phyloP scores from a whole-genome alignment of 2,113 vertebrate genomes.

The Phylloscopus trochiloides region DNA sequence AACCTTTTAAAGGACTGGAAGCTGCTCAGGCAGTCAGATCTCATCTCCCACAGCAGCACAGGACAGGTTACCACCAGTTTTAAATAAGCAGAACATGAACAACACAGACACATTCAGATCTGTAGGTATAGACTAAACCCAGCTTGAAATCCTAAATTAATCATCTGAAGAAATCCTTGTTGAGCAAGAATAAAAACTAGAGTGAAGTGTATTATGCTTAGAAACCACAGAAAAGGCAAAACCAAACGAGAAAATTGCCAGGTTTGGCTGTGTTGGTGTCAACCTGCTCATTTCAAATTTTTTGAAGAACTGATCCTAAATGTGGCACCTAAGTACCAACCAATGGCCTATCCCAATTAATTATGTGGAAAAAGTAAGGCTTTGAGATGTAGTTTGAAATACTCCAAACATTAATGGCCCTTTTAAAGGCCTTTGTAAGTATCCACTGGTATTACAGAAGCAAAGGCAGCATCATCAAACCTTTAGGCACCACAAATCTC shows the following conservation, averaged over 20 bases:
- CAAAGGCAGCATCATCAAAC: neutral
- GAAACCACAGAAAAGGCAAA: neutral
- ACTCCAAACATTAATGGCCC: neutral
- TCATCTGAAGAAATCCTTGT: neutral
- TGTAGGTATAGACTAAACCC: neutral
- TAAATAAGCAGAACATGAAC: neutral
- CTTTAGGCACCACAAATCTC: neutral
- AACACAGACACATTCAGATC: neutral
- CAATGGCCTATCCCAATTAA: neutral
- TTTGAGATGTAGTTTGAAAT: neutral
- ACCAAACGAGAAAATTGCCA: neutral
- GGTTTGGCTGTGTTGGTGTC: neutral
- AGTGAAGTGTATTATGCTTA: neutral
- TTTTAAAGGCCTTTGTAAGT: neutral
- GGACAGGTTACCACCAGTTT: neutral
- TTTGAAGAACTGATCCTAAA: neutral
- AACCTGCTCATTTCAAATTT: neutral
- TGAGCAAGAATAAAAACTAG: neutral
- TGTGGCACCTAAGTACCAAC: accelerated
- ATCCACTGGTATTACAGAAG: neutral
- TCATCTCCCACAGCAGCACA: neutral
- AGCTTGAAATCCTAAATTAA: neutral
- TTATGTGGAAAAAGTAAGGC: neutral
- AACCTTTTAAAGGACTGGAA: neutral
- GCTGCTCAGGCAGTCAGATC: neutral